Evolutionary conservation across 1,140 invertebrate genomes (phyloP), one percentile per base, ranked within the genome.

Genomic region (Drosophila obscura): DNA sequence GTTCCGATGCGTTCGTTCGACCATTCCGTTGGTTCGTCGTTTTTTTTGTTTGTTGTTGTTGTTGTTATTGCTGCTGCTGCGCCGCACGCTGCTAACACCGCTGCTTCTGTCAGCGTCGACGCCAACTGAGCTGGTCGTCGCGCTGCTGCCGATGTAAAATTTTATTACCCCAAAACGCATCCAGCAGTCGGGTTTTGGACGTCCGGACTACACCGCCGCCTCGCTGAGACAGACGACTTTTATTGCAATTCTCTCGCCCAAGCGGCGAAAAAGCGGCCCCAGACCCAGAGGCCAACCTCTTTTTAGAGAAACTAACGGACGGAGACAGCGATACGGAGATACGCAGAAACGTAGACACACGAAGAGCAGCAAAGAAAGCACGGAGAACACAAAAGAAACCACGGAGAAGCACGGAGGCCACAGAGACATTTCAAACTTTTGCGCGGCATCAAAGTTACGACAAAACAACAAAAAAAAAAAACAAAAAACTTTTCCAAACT

Each of bases 91-190:
- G 55, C 35, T n/a, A 9, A 15, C 26, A 13, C 13, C 62, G 68
- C 46, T 39, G 48, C 41, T 35, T 22, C n/a, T 35, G 58, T 44
- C 56, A 46, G 35, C 78, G 50, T 35, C 65, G 78, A 61, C 78
- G 61, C 43, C 50, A 56, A 68, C 79, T 46, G 63, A 48, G 61
- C 39, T 35, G 78, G 28, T 45, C 56, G 51, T 19, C 16, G 57
- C 35, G 63, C 68, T 50, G 62, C 63, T 64, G 73, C 26, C 83
- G 68, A 88, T 88, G 83, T 88, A 83, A 88, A 88, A 88, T 88
- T 88, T 88, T 88, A 88, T 88, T 88, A 88, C 83, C 83, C 83
- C 83, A 88, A 88, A 39, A 88, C 83, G 79, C 83, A 88, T 80
- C 80, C 64, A 88, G 80, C 83, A 88, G 83, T 88, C 83, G 83